These are phyloP conservation scores for Anarrhichthys ocellatus DNA, from an alignment of 2,113 vertebrate genomes.

Conservation along the genomic window DNA sequence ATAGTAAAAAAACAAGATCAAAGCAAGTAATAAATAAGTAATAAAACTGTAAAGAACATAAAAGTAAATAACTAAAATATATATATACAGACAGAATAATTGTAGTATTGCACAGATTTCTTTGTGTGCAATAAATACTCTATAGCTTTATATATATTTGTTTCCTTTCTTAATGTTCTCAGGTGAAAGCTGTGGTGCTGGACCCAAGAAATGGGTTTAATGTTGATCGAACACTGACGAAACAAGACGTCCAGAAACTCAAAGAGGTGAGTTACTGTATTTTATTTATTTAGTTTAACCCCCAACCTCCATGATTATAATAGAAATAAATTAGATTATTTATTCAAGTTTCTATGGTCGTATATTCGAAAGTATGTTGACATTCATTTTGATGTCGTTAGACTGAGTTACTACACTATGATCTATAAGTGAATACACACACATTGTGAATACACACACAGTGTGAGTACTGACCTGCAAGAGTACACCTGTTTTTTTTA, in stretches of 20 bases:
- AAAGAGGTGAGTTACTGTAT: conserved; percentile 83
- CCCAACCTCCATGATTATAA: no score
- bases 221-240: conserved; percentile 83
- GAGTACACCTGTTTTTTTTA: not conserved
- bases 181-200: conserved; percentile 92
- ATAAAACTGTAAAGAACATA: no score
- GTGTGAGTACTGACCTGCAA: not conserved
- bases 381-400: not conserved
- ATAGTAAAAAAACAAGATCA: no score
- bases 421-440: not conserved
- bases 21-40: no score
- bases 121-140: no score
- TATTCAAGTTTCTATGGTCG: not conserved
- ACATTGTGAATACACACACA: not conserved
- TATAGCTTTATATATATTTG: no score
- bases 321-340: not conserved
- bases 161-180: not conserved
- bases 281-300: not conserved
- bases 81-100: no score
- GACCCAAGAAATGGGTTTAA: conserved; percentile 89
- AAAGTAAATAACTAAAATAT: no score
- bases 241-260: conserved; percentile 86
- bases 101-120: no score
- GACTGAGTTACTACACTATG: not conserved
- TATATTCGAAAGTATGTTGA: not conserved